These are phyloP conservation scores for Hyles vespertilio DNA, from an alignment of 1,140 invertebrate species.

Conservation along the genomic window DNA sequence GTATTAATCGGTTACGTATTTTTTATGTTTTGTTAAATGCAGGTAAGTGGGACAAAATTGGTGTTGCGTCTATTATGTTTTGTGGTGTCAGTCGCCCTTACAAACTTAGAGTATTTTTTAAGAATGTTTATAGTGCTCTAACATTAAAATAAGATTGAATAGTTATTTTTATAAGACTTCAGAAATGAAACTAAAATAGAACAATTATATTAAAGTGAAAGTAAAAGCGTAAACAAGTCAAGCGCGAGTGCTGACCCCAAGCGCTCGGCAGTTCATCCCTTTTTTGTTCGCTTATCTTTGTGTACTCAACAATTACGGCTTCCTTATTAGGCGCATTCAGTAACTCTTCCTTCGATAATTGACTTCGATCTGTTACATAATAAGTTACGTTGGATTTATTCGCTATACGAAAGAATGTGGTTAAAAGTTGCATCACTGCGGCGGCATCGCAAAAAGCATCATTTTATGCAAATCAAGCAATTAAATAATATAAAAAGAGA, in stretches of 20 bases:
- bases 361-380: constrained; percentile 7
- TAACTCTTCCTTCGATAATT: neutral
- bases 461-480: constrained; percentile 33
- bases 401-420: constrained; percentile 2
- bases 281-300: no score
- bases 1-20: no score
- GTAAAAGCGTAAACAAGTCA: constrained; percentile 53
- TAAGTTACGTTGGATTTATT: constrained; percentile 9
- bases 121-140: no score
- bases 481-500: constrained; percentile 9
- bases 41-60: no score
- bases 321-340: no score
- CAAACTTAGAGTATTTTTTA: no score
- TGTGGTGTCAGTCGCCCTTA: no score
- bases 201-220: constrained; percentile 41
- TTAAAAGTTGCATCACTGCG: neutral
- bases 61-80: no score
- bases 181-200: constrained; percentile 10
- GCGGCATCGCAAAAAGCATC: constrained; percentile 3
- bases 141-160: no score
- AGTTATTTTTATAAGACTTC: neutral
- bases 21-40: no score
- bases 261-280: constrained; percentile 19
- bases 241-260: constrained; percentile 38
- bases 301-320: no score